Conservation (phyloP, 2,797 vertebrate genomes). For the Anniella stebbinsi region DNA sequence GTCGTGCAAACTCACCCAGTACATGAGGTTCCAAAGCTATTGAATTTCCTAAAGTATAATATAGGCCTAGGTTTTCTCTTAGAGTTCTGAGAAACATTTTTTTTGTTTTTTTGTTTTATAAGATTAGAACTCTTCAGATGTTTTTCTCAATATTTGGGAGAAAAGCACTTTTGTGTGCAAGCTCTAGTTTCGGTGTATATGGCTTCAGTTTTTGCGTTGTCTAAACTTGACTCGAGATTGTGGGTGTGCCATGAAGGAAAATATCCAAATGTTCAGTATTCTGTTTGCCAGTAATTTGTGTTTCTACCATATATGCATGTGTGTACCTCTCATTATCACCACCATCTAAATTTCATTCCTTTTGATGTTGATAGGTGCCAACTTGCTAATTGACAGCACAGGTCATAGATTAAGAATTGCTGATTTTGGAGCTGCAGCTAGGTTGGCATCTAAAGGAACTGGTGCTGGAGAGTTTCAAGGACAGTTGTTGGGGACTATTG, state of each 20-base stretch:
- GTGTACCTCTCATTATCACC: neutral
- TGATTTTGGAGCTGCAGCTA: conserved; percentile 91
- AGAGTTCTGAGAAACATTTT: neutral
- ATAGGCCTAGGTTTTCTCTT: neutral
- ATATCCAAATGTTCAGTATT: neutral
- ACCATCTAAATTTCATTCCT: conserved; percentile 57
- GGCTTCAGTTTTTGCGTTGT: neutral
- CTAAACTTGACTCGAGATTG: neutral
- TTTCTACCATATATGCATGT: neutral
- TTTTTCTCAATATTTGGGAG: neutral
- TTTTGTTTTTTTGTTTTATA: neutral
- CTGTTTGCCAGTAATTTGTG: neutral
- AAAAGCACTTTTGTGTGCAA: neutral
- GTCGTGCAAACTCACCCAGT: too few species aligned
- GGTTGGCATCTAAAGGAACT: conserved; percentile 91
- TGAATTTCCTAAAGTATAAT: neutral
- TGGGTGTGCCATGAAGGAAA: neutral
- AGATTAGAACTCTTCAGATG: neutral
- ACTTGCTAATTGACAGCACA: conserved; percentile 92
- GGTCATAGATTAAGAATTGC: conserved; percentile 91
- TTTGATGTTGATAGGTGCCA: conserved; percentile 85
- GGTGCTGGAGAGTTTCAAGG: conserved; percentile 93
- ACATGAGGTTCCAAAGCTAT: neutral
- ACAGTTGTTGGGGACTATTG: conserved; percentile 90
- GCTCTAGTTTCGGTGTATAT: neutral